These are phyloP conservation scores for Oncorhynchus kisutch DNA, from an alignment of 2,113 vertebrate genomes.

Conservation along the genomic window DNA sequence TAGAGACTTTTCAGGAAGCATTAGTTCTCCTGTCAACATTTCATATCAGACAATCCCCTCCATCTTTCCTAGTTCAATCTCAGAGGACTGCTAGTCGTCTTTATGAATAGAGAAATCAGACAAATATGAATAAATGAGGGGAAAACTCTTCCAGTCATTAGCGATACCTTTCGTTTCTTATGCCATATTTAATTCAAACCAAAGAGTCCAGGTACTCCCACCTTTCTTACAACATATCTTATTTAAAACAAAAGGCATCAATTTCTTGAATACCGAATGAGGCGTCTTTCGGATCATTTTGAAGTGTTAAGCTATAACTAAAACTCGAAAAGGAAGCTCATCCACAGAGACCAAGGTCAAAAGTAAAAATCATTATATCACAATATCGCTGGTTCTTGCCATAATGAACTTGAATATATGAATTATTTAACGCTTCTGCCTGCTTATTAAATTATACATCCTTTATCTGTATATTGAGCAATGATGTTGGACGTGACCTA, in stretches of 20 bases:
- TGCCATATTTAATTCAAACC: slow-evolving; percentile 64
- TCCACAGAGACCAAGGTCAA: slow-evolving; percentile 67
- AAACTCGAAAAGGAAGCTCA: slow-evolving; percentile 67
- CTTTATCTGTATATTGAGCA: no score
- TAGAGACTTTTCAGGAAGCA: slow-evolving; percentile 45
- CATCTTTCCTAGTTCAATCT: slow-evolving; percentile 26
- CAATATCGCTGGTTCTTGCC: slow-evolving; percentile 62
- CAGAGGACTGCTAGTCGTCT: slow-evolving; percentile 30
- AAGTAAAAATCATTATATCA: slow-evolving; percentile 67
- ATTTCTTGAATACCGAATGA: slow-evolving; percentile 63
- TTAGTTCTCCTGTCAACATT: slow-evolving; percentile 41
- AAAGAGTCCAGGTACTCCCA: slow-evolving; percentile 46
- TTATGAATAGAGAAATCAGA: slow-evolving; percentile 57
- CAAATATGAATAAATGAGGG: slow-evolving; percentile 12
- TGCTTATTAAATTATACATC: no score
- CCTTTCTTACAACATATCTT: slow-evolving; percentile 55
- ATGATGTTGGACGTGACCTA: no score
- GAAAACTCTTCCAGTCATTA: slow-evolving; percentile 45
- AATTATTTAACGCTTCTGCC: slow-evolving; percentile 78
- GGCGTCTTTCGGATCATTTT: slow-evolving; percentile 55
- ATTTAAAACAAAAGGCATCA: slow-evolving; percentile 63
- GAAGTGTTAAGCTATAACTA: slow-evolving; percentile 63
- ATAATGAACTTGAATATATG: slow-evolving; percentile 86
- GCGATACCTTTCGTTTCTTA: slow-evolving; percentile 34
- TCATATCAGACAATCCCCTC: slow-evolving; percentile 26